Base-by-base conservation (phyloP, 64 coral and sea anemone genomes). In the Orbicella faveolata region DNA sequence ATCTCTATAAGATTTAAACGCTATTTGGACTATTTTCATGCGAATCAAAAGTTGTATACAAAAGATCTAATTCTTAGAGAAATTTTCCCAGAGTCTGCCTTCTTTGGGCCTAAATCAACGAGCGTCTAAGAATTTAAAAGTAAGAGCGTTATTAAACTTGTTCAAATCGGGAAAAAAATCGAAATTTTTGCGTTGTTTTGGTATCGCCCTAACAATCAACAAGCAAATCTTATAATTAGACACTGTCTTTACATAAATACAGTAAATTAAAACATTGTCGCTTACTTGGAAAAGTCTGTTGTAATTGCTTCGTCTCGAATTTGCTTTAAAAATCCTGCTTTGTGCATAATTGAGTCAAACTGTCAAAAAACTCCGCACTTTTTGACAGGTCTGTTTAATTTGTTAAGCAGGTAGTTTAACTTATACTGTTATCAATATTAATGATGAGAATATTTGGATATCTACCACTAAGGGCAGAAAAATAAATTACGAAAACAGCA, bases 341-440 rank as follows among this genome's bases (percentile, higher is more conserved):
- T 81, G 79, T 81, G 79, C 79, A 81, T 81, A 81, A 81, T 81
- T 81, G 33, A 81, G 54, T 37, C 54, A 20, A 59, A 54, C 77
- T 79, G 77, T 61, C 52, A 79, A 15, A 59, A 30, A 17, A 33
- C 44, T 81, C 55, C 16, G 6, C 59, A 64, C 79, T 62, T 81
- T 81, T 81, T 81, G 79, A 81, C 79, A 81, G 55, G 34, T 63
- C 63, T 35, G 54, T 35, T 81, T 81, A 62, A 81, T 63, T 81
- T 81, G 79, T 81, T 63, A 20, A 63, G 57, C 79, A 81, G 79
- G 79, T 81, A 81, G 79, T 81, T 81, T 81, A 81, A 81, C 79
- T 81, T 62, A 61, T 81, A 25, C n/a, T 81, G 26, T 81, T 81
- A 81, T 81, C 79, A 81, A 81, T 81, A 81, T 81, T 81, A 57